Base-by-base conservation (phyloP, 64 coral and sea anemone genomes). In the Dendrophyllia cribrosa region DNA sequence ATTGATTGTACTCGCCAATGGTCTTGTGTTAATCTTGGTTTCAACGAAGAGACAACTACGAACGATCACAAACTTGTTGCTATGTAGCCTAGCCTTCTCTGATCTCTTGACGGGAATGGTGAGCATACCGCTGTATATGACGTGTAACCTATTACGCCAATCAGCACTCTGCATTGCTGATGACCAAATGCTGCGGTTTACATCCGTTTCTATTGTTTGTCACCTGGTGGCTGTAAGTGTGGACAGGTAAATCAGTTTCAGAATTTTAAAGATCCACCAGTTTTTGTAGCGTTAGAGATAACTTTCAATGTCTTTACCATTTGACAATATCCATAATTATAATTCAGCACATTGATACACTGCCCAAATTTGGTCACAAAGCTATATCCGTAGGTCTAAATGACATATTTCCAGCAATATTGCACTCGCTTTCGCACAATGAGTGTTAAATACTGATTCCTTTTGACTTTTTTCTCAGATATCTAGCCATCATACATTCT, bases 401-500 rank as follows among this genome's bases (percentile, higher is more conserved):
- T 34, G 34, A 34, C 34, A 34, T 34, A 34, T 34, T 34, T 34
- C 34, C 34, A 34, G 34, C 34, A 34, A 34, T 34, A 34, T 34
- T 34, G 0, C 34, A 34, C 2, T 34, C 34, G 34, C 34, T 34
- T 34, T 34, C 34, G 34, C 34, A 34, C 34, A 1, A 34, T 34
- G 2, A 34, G 34, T 34, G 34, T 34, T 1, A 34, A 34, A 34
- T 34, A 34, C n/a, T n/a, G n/a, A n/a, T 34, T 0, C 34, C 34
- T 34, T 34, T 77, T 56, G 7, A 55, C 48, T 22, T 7, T 75
- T 7, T 75, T 19, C 46, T 23, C 20, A 77, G 88, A 13, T 90
- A 90, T 50, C 60, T 90, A 3, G 88, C 88, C 17, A 90, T 90
- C 10, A 79, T 90, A 17, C 75, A 90, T 50, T 66, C 88, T 4